These are phyloP conservation scores for Stichopus horrens DNA, from an alignment of 53 echinoderm and acorn worm species.

Conservation along the genomic window DNA sequence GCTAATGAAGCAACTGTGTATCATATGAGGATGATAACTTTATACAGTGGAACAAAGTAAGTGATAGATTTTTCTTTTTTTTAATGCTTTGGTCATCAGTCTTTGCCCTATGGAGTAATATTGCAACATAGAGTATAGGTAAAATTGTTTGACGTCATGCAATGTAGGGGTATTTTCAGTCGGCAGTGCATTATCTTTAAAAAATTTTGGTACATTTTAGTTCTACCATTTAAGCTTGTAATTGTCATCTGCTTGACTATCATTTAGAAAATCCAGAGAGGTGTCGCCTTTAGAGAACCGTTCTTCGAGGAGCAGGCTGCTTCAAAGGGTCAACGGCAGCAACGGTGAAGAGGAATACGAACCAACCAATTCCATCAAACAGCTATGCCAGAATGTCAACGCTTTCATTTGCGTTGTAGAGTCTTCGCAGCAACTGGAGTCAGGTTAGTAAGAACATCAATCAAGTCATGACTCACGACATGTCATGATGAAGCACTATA, in stretches of 20 bases:
- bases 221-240: no score
- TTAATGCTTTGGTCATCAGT: background rate
- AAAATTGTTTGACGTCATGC: no score
- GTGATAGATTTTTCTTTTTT: background rate
- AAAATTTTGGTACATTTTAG: background rate
- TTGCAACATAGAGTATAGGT: background rate
- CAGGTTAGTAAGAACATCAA: constrained; percentile 23
- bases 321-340: constrained; percentile 13
- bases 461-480: no score
- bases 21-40: constrained; percentile 69
- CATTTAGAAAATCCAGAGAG: constrained; percentile 58
- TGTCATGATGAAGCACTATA: no score
- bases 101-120: background rate
- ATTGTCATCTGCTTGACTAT: background rate
- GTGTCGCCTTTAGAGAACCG: constrained; percentile 25
- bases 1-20: background rate
- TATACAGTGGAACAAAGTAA: constrained; percentile 95
- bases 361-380: constrained; percentile 67
- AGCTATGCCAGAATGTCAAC: constrained; percentile 76
- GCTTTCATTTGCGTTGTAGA: constrained; percentile 92
- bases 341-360: constrained; percentile 48
- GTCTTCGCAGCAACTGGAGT: constrained; percentile 53
- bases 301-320: constrained; percentile 62
- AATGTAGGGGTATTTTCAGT: no score
- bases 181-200: background rate